Evolutionary conservation across 2,797 vertebrate species (phyloP).

Genomic region (Falco naumanni): DNA sequence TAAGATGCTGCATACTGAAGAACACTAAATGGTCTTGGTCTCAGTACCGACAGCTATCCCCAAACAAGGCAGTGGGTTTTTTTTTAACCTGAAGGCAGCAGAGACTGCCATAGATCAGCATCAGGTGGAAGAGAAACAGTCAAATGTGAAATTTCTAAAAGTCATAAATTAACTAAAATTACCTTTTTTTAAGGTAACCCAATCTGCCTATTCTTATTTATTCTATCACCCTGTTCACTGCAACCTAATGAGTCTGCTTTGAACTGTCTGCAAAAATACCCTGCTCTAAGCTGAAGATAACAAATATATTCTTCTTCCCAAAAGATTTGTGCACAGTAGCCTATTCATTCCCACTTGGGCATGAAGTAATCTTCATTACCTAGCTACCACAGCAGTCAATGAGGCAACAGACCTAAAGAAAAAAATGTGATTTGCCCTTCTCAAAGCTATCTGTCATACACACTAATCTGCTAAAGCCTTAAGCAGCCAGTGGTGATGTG

Average conservation of each 20-base stretch:
- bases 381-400: background rate
- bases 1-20: background rate
- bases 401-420: background rate
- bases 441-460: background rate
- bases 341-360: background rate
- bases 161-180: background rate
- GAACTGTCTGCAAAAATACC: background rate
- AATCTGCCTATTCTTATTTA: background rate
- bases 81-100: background rate
- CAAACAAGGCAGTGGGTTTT: background rate
- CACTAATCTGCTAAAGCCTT: background rate
- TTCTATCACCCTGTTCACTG: background rate
- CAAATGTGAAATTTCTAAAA: background rate
- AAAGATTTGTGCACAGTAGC: background rate
- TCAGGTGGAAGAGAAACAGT: background rate
- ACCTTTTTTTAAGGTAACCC: background rate
- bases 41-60: background rate
- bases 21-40: background rate
- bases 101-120: background rate
- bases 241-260: background rate
- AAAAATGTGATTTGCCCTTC: background rate
- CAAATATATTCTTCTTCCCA: conserved; percentile 4
- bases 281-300: background rate
- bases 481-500: background rate
- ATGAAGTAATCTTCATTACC: conserved; percentile 9